These are phyloP conservation scores for Coreoperca whiteheadi DNA, from an alignment of 2,113 vertebrate species.

Conservation along the genomic window DNA sequence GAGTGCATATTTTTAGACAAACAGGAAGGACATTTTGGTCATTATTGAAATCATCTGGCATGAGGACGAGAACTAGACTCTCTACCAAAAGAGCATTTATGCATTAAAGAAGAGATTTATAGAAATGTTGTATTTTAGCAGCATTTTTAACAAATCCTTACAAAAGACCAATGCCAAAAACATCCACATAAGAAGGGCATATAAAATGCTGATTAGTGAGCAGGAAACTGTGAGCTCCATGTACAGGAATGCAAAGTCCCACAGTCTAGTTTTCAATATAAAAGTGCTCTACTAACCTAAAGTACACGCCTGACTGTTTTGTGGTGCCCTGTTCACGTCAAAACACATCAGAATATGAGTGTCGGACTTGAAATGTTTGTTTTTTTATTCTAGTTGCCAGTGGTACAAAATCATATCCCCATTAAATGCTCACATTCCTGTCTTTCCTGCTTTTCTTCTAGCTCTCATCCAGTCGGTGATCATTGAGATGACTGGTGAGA, in stretches of 20 bases:
- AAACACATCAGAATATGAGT: background rate
- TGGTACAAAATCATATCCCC: background rate
- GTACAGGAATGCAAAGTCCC: background rate
- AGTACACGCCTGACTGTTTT: background rate
- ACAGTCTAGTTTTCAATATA: too few relatives aligned
- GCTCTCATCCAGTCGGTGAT: slow-evolving; percentile 82
- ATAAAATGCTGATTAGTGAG: background rate
- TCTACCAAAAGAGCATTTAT: background rate
- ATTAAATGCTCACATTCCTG: background rate
- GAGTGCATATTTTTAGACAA: background rate
- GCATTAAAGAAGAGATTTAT: slow-evolving; percentile 19
- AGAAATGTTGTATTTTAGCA: slow-evolving; percentile 32
- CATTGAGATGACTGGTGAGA: slow-evolving; percentile 74
- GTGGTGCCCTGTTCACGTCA: background rate
- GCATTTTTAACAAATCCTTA: slow-evolving; percentile 30
- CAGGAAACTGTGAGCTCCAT: background rate
- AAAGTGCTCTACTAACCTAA: slow-evolving; percentile 1
- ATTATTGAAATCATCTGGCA: slow-evolving; percentile 2
- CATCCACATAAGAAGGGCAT: background rate
- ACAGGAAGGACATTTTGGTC: background rate
- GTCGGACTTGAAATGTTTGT: background rate
- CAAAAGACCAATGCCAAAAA: background rate
- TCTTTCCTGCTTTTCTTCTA: slow-evolving; percentile 36
- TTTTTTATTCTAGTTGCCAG: background rate
- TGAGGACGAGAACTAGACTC: background rate